Base-by-base conservation (phyloP, 2,888 invertebrate species). In the Arge pagana region DNA sequence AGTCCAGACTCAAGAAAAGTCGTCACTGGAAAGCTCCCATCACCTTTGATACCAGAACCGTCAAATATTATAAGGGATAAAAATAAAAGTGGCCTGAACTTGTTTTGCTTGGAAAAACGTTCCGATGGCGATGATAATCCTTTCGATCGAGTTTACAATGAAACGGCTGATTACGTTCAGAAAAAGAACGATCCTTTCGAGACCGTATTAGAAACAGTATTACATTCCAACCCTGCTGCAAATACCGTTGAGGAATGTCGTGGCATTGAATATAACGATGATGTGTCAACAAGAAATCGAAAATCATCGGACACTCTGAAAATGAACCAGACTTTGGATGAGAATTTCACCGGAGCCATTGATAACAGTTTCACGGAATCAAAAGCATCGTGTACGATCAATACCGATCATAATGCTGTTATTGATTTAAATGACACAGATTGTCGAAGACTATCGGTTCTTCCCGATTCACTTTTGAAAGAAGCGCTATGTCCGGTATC, bases 131-230 rank as follows among this genome's bases (percentile, higher is more conserved):
- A 66, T 3, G 70, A 72, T 39, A 75, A 76, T 62, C 76, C 76
- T 0, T 76, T 76, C 49, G 75, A 76, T 50, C 57, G 54, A 49
- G 65, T 66, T 0, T 55, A 68, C 10, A 60, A 65, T 18, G 65
- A 74, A 48, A 68, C 65, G 5, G 63, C 63, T 3, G 72, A 74
- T 18, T 72, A 70, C 15, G 62, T 64, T 6, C 63, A 63, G 4
- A 72, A 70, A 28, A 65, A 63, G 5, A 64, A 67, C 11, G 76
- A 76, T 59, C 75, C 75, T 0, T 76, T 76, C 35, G 75, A 76
- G 37, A 54, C 63, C 3, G 66, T 65, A 13, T 53, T 65, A 6
- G 61, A 71, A 37, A 68, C 67, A 42, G 70, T 70, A 3, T 48
- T 62, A 7, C 58, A 35, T 6, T 30, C 28, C 41, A 19, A 37